phyloP scores from a whole-genome alignment of 2,113 vertebrate species.

The Vicugna pacos region DNA sequence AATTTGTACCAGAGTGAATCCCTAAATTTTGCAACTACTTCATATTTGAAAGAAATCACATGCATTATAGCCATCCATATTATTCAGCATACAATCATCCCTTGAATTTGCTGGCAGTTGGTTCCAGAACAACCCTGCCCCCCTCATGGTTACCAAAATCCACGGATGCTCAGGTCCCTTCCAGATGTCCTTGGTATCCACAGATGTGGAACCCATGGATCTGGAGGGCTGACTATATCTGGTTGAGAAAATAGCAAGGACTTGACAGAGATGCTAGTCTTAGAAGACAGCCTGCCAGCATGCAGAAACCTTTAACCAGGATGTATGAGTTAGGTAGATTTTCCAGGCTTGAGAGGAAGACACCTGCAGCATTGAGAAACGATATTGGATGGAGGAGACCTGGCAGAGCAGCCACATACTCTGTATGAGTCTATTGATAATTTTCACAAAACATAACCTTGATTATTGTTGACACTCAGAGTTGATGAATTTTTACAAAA shows the following conservation, averaged over 20 bases:
- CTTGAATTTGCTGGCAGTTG: too few species aligned
- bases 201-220: too few species aligned
- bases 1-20: too few species aligned
- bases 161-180: too few species aligned
- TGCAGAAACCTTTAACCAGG: not conserved
- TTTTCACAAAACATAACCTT: not conserved
- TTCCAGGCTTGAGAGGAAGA: not conserved
- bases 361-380: accelerated
- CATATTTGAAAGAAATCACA: not conserved
- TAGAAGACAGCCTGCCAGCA: not conserved
- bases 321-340: not conserved
- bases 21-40: not conserved
- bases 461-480: not conserved
- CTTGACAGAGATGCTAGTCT: not conserved
- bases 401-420: too few species aligned
- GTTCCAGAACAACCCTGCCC: too few species aligned
- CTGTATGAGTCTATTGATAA: not conserved
- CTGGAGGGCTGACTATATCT: not conserved
- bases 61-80: not conserved
- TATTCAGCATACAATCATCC: not conserved
- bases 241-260: not conserved
- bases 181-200: too few species aligned
- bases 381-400: accelerated
- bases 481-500: not conserved
- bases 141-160: too few species aligned